phyloP scores from a whole-genome alignment of 2,888 invertebrate genomes.

The Amphipyra berbera region DNA sequence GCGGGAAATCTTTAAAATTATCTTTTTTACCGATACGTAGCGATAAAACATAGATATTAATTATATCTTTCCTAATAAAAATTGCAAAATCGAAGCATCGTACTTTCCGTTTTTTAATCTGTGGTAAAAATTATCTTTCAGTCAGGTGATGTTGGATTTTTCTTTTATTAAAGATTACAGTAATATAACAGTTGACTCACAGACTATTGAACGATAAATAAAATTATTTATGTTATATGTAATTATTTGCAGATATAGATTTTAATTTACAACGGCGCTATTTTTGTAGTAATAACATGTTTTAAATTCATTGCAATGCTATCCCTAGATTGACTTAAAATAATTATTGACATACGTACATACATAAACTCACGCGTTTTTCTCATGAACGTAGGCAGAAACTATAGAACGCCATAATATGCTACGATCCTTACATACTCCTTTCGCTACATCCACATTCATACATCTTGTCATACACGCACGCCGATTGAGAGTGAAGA shows the following conservation, averaged over 20 bases:
- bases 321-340: background rate
- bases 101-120: constrained; percentile 9
- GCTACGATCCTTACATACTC: too few relatives aligned
- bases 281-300: background rate
- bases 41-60: constrained; percentile 15
- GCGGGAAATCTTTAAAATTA: constrained; percentile 3
- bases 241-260: constrained; percentile 1
- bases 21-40: constrained; percentile 13
- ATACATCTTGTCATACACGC: too few relatives aligned
- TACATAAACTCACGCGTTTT: too few relatives aligned
- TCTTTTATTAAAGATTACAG: background rate
- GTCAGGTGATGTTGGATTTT: constrained; percentile 22
- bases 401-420: too few relatives aligned
- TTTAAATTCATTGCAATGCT: too few relatives aligned
- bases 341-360: too few relatives aligned
- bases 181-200: constrained; percentile 21
- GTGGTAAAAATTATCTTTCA: constrained; percentile 2
- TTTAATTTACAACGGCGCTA: constrained; percentile 1
- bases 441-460: too few relatives aligned
- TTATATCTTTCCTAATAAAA: constrained; percentile 5
- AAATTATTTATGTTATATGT: constrained; percentile 1
- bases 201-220: constrained; percentile 4
- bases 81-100: constrained; percentile 6
- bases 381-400: too few relatives aligned
- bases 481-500: too few relatives aligned